Conservation (phyloP, 2,113 vertebrate genomes). For the Prietella phreatophila region DNA sequence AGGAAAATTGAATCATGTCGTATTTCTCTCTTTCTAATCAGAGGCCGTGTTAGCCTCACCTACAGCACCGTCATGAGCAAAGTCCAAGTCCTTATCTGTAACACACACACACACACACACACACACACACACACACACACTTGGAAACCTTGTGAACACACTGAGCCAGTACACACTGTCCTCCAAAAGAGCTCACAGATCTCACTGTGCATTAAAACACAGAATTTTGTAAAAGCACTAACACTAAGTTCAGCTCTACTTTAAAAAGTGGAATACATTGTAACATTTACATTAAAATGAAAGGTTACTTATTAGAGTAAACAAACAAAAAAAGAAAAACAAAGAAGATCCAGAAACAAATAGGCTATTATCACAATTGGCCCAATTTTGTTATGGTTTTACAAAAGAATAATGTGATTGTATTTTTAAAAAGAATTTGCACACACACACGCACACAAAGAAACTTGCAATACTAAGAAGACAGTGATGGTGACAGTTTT, state of each 20-base stretch:
- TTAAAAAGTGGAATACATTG: background rate
- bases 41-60: slow-evolving; percentile 68
- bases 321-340: background rate
- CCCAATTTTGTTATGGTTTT: background rate
- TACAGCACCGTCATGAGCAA: slow-evolving; percentile 64
- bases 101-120: slow-evolving; percentile 19
- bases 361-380: background rate
- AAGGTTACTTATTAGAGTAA: background rate
- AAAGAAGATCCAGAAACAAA: background rate
- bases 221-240: background rate
- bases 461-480: background rate
- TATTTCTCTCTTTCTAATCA: slow-evolving; percentile 68
- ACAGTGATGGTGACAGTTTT: background rate
- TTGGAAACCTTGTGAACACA: slow-evolving; percentile 2
- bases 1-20: slow-evolving; percentile 68
- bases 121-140: slow-evolving; percentile 6
- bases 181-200: background rate
- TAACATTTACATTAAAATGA: background rate
- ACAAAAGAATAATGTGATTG: too few relatives aligned
- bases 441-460: background rate
- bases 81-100: slow-evolving; percentile 70
- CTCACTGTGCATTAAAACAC: background rate
- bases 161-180: background rate
- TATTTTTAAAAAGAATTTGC: too few relatives aligned
- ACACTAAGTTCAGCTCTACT: background rate